Evolutionary conservation across 2,888 invertebrate species (phyloP).

Genomic region (Molanna angustata): DNA sequence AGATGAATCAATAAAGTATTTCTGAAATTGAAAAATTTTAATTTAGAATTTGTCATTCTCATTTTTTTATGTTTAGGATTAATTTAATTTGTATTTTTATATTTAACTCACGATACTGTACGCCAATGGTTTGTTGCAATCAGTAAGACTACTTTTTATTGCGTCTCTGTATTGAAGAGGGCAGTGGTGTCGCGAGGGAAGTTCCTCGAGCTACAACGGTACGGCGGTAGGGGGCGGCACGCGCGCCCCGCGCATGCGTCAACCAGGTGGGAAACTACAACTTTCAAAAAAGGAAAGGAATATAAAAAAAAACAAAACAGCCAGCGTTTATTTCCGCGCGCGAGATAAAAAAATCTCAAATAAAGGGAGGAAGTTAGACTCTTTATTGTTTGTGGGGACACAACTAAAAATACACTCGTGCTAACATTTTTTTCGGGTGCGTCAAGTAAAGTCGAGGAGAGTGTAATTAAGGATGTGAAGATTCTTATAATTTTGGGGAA

Average conservation of each 20-base stretch:
- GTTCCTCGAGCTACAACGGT: too few relatives aligned
- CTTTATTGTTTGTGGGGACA: constrained; percentile 21
- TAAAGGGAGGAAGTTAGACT: constrained; percentile 21
- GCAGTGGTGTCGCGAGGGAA: too few relatives aligned
- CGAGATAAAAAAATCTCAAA: constrained; percentile 21
- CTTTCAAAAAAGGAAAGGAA: constrained; percentile 21
- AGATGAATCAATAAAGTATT: too few relatives aligned
- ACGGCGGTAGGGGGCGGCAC: constrained; percentile 38
- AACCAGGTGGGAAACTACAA: constrained; percentile 23
- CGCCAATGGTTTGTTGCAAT: too few relatives aligned
- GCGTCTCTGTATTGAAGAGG: too few relatives aligned
- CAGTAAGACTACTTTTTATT: too few relatives aligned
- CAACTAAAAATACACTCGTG: constrained; percentile 24
- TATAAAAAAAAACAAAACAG: constrained; percentile 18
- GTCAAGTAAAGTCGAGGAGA: constrained; percentile 5
- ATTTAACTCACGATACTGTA: too few relatives aligned
- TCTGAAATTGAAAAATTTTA: too few relatives aligned
- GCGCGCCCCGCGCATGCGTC: constrained; percentile 34
- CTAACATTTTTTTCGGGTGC: constrained; percentile 15
- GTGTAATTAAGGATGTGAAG: constrained; percentile 22
- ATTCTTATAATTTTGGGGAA: constrained; percentile 5
- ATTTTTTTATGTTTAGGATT: too few relatives aligned
- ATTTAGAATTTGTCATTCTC: too few relatives aligned
- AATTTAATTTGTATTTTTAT: too few relatives aligned
- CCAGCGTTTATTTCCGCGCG: constrained; percentile 15